Base-by-base conservation (phyloP, 2,113 vertebrate genomes). In the Lycocorax pyrrhopterus region DNA sequence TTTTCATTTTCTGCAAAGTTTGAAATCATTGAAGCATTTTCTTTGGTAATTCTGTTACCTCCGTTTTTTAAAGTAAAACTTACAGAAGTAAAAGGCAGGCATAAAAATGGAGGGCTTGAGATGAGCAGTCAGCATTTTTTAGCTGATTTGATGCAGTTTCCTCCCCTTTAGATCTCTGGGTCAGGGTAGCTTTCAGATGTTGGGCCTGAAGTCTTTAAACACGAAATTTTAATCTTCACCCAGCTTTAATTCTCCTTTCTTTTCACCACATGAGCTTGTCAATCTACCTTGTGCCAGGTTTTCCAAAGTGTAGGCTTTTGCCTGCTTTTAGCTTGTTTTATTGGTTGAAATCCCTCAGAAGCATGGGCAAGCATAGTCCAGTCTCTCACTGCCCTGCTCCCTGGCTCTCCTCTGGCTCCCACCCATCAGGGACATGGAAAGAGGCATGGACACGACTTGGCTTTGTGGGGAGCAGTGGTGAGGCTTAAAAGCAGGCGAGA, bases 261-360 rank as follows among this genome's bases (percentile, higher is more conserved):
- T 66, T 87, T 91, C 2, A 0, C 43, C 2, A 9, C 9, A 30
- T 2, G 9, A 72, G 20, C 33, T 59, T 84, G 22, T 63, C 35
- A 89, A 49, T 7, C 17, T 53, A 8, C 12, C 0, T 0, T 6
- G 22, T 7, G 5, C 39, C 60, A 75, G 4, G 3, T 58, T 77
- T 74, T 62, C 30, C 59, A 16, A 16, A 46, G 21, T 4, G 37
- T 10, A 58, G 18, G 5, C 0, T 75, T 89, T 62, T 72, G 17
- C 13, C 35, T 78, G 19, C 39, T 75, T 93, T 89, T 25, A 63
- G 15, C 30, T 59, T 55, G 12, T 10, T 71, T 55, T 84, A 64
- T 64, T 30, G 6, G 8, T 23, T n/a, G 33, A 30, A 39, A 62
- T 58, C 3, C 2, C 26, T 73, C 0, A 0, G 62, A 75, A 87